phyloP scores from a whole-genome alignment of 2,888 invertebrate species.

The Philonicus albiceps region DNA sequence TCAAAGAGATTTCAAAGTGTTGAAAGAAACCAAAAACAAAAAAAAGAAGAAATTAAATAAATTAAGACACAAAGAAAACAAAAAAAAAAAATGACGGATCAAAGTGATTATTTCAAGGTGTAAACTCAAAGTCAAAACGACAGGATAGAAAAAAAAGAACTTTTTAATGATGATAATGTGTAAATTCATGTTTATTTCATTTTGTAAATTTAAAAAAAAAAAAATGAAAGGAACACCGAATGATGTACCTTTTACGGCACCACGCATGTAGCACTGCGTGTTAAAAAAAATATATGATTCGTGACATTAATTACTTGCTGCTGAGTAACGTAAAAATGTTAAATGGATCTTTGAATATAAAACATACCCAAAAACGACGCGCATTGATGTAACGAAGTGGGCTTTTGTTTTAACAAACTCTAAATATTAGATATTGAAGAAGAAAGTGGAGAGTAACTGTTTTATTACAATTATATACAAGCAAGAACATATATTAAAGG shows the following conservation, averaged over 20 bases:
- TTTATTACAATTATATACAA: constrained; percentile 8
- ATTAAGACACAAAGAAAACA: background rate
- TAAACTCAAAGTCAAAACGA: constrained; percentile 29
- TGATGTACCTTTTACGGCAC: background rate
- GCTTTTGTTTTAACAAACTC: constrained; percentile 10
- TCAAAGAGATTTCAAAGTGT: background rate
- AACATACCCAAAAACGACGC: background rate
- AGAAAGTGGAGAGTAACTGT: background rate
- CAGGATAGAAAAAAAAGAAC: constrained; percentile 37
- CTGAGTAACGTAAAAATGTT: background rate
- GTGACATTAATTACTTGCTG: background rate
- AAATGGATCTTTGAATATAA: background rate
- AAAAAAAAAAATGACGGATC: background rate
- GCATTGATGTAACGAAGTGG: background rate
- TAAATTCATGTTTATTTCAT: constrained; percentile 5
- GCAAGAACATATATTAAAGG: constrained; percentile 2
- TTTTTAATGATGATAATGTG: background rate
- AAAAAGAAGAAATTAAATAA: background rate
- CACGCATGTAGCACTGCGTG: background rate
- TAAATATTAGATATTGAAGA: background rate
- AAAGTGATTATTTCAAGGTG: background rate
- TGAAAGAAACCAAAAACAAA: background rate
- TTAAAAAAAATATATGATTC: background rate
- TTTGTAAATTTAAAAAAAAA: constrained; percentile 13
- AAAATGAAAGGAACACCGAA: background rate